Evolutionary conservation across 2,113 vertebrate genomes (phyloP).

Genomic region (Lichenostomus cassidix): DNA sequence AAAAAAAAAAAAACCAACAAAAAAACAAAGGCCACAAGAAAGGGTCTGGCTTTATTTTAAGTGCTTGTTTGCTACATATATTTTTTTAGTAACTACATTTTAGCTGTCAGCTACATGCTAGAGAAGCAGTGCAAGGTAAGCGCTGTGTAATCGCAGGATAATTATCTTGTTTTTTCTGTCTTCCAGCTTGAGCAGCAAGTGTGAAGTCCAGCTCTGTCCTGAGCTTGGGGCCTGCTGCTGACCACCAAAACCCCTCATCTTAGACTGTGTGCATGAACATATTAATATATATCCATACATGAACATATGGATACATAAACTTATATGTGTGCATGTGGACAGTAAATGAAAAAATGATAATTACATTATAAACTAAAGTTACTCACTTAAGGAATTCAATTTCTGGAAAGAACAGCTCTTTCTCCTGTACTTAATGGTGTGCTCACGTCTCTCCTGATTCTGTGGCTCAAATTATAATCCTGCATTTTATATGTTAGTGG

Average conservation of each 20-base stretch:
- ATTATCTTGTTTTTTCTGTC: constrained; percentile 15
- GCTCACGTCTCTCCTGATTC: neutral
- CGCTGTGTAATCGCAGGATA: neutral
- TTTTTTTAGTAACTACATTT: constrained; percentile 4
- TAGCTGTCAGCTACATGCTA: neutral
- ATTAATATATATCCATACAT: neutral
- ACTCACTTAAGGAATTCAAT: neutral
- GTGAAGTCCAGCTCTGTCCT: neutral
- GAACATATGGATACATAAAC: fast-evolving
- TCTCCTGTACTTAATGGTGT: neutral
- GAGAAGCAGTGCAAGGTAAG: neutral
- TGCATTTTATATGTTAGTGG: neutral
- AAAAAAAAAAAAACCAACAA: neutral
- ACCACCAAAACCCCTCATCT: neutral
- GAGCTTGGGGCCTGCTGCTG: neutral
- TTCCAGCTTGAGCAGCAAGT: neutral
- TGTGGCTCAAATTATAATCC: neutral
- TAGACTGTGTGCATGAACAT: neutral
- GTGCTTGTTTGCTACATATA: neutral
- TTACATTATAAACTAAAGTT: neutral
- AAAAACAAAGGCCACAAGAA: neutral
- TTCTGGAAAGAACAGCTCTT: neutral
- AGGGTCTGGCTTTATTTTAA: neutral
- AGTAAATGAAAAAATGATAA: neutral
- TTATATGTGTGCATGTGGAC: fast-evolving